A percentile compares a stretch with the other conserved stretches of the same genome.
Evolutionary conservation across 2,797 vertebrate genomes (phyloP).

Genomic region (Platalea minor): DNA sequence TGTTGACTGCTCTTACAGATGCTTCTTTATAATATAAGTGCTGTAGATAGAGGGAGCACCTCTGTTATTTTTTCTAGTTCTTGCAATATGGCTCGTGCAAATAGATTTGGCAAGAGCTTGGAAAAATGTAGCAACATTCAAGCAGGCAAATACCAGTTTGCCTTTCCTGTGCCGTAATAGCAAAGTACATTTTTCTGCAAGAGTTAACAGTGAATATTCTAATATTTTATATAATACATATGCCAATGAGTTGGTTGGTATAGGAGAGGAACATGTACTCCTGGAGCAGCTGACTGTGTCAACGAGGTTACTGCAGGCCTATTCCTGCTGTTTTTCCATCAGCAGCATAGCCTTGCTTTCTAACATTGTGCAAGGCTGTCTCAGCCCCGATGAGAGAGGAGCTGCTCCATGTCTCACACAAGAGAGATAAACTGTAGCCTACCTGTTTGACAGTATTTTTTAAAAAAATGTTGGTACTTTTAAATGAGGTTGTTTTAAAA

Average conservation of each 20-base stretch:
- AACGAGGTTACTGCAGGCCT: too few relatives aligned
- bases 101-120: not conserved
- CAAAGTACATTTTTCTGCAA: not conserved
- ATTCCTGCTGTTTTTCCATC: not conserved
- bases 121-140: not conserved
- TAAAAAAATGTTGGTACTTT: not conserved
- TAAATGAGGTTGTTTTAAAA: not conserved
- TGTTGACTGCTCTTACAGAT: not conserved
- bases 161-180: not conserved
- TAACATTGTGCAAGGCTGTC: not conserved
- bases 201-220: not conserved
- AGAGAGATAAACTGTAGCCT: not conserved
- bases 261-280: accelerated
- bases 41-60: not conserved
- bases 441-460: not conserved
- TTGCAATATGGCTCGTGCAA: not conserved
- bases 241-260: too few relatives aligned
- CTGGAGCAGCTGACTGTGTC: not conserved
- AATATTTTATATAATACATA: not conserved
- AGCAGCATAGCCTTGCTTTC: not conserved
- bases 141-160: not conserved
- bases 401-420: not conserved
- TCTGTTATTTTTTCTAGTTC: not conserved
- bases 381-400: not conserved
- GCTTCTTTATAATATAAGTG: not conserved